Percentiles rank a stretch among this genome's conserved stretches.
Evolutionary conservation across 1,140 invertebrate genomes (phyloP).

Genomic region (Melipona quadrifasciata): DNA sequence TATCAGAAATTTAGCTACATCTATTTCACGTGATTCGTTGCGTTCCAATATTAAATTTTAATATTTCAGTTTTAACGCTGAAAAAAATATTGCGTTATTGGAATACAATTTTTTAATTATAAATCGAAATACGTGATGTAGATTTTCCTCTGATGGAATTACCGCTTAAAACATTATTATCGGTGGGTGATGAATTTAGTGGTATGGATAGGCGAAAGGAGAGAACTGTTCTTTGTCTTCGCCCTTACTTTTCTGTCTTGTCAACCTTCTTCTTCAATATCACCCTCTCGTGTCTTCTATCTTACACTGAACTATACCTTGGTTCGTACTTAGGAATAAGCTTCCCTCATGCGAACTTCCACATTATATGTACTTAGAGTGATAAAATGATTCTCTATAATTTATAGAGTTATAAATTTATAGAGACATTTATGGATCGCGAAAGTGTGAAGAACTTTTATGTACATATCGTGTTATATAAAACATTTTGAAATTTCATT

Average conservation of each 20-base stretch:
- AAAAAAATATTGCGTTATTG: conserved; percentile 11
- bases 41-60: neutral
- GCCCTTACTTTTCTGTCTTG: conserved; percentile 19
- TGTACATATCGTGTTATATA: too few relatives aligned
- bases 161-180: conserved; percentile 76
- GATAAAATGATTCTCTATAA: neutral
- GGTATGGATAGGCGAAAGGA: conserved; percentile 73
- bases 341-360: neutral
- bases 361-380: conserved; percentile 55
- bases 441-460: too few relatives aligned
- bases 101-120: conserved; percentile 53
- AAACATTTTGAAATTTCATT: too few relatives aligned
- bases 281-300: conserved; percentile 41
- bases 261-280: conserved; percentile 12
- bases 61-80: neutral
- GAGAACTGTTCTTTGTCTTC: conserved; percentile 56
- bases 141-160: conserved; percentile 52
- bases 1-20: neutral
- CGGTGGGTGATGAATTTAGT: conserved; percentile 76
- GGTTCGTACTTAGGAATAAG: conserved; percentile 29
- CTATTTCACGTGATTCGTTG: neutral
- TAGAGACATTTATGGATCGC: neutral
- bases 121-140: conserved; percentile 63
- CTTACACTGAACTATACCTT: conserved; percentile 32
- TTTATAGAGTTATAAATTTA: neutral